Percentiles rank a stretch among this genome's conserved stretches.
These are phyloP conservation scores for Cacajao melanocephalus DNA, from an alignment of 2,797 vertebrate genomes.

Conservation along the genomic window DNA sequence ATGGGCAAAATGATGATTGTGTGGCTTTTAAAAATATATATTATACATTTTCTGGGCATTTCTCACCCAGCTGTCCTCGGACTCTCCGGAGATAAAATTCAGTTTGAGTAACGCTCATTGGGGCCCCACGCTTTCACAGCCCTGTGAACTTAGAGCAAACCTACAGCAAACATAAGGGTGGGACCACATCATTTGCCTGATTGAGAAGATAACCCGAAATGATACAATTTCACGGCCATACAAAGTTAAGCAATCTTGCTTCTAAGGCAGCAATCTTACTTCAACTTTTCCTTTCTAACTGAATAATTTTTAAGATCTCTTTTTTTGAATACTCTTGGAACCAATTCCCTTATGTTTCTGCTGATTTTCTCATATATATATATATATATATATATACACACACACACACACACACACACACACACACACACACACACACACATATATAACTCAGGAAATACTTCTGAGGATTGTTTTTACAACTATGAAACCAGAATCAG, in stretches of 20 bases:
- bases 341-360: too few relatives aligned
- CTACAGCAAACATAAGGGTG: too few relatives aligned
- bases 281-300: not conserved
- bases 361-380: too few relatives aligned
- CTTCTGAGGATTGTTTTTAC: not conserved
- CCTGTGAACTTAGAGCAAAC: not conserved
- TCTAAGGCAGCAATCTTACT: not conserved
- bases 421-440: too few relatives aligned
- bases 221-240: not conserved
- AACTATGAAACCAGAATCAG: not conserved
- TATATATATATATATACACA: too few relatives aligned
- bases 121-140: not conserved
- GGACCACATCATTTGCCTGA: not conserved
- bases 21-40: not conserved
- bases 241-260: not conserved
- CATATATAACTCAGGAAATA: not conserved
- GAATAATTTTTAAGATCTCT: not conserved
- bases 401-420: too few relatives aligned
- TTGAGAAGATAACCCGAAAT: not conserved
- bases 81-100: not conserved
- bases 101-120: not conserved
- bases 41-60: not conserved
- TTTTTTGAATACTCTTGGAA: not conserved
- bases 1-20: not conserved
- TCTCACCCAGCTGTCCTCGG: not conserved